Percentiles rank a stretch among this genome's conserved stretches.
phyloP scores from a whole-genome alignment of 2,888 invertebrate species.

The Orthosia gothica region DNA sequence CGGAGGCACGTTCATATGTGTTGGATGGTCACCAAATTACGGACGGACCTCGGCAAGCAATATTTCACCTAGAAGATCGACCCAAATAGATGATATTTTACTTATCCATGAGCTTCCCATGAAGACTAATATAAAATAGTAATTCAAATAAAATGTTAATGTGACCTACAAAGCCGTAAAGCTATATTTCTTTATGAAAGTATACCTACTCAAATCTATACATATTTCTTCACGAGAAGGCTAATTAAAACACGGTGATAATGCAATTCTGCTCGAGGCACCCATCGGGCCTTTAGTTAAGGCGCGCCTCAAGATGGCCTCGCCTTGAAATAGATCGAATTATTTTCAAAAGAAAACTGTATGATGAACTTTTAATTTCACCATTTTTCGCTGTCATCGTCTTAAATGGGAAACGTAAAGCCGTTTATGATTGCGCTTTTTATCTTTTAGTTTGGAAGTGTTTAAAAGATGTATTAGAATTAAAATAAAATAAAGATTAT shows the following conservation, averaged over 20 bases:
- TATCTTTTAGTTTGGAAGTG: constrained; percentile 9
- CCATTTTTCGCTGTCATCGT: constrained; percentile 56
- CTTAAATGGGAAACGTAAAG: constrained; percentile 41
- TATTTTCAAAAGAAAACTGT: constrained; percentile 71
- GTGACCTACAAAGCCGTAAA: not conserved
- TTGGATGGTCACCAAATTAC: no score
- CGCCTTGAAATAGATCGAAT: constrained; percentile 71
- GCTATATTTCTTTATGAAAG: constrained; percentile 14
- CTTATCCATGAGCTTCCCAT: no score
- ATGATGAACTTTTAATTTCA: constrained; percentile 68
- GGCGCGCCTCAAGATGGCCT: constrained; percentile 64
- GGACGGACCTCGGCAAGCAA: no score
- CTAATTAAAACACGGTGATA: constrained; percentile 73
- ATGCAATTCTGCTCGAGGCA: constrained; percentile 68
- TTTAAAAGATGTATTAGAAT: not conserved
- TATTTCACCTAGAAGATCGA: no score
- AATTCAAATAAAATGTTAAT: not conserved
- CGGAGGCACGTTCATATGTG: no score
- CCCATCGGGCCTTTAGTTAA: constrained; percentile 56
- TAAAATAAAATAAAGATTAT: no score
- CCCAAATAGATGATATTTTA: no score
- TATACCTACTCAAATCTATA: constrained; percentile 18
- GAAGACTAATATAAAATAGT: no score
- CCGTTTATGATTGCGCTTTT: constrained; percentile 23
- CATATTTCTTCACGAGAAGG: constrained; percentile 53